A percentile compares a stretch with the other conserved stretches of the same genome.
Evolutionary conservation across 2,797 vertebrate genomes (phyloP).

Genomic region (Apodemus agrarius): DNA sequence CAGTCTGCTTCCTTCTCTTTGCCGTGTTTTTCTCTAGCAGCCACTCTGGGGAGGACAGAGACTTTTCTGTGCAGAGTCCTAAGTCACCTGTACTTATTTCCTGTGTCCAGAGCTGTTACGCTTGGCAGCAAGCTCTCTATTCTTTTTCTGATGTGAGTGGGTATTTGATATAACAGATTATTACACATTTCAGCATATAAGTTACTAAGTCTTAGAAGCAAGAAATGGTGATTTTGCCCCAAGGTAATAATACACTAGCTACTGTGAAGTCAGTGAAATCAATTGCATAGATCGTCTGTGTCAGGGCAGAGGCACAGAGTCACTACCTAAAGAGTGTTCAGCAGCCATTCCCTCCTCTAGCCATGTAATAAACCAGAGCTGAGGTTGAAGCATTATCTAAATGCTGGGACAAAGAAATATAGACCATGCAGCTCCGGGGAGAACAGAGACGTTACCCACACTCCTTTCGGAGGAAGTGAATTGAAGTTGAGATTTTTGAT

Average conservation of each 20-base stretch:
- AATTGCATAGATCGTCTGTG: slow-evolving; percentile 76
- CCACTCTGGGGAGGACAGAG: slow-evolving; percentile 67
- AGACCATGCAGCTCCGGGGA: background rate
- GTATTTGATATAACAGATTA: slow-evolving; percentile 80
- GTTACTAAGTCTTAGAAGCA: slow-evolving; percentile 70
- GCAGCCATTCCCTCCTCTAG: slow-evolving; percentile 33
- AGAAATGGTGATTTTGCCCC: slow-evolving; percentile 72
- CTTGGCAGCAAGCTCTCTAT: slow-evolving; percentile 44
- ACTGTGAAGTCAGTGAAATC: slow-evolving; percentile 56
- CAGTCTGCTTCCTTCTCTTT: slow-evolving; percentile 67
- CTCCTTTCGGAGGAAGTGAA: background rate
- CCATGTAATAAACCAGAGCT: slow-evolving; percentile 40
- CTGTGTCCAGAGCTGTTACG: slow-evolving; percentile 67
- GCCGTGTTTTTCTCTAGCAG: slow-evolving; percentile 71
- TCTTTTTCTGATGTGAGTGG: slow-evolving; percentile 44
- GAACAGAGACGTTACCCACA: background rate
- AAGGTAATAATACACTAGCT: slow-evolving; percentile 65
- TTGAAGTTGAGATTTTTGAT: background rate
- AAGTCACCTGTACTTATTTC: slow-evolving; percentile 80
- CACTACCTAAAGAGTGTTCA: slow-evolving; percentile 45
- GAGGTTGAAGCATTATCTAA: slow-evolving; percentile 38
- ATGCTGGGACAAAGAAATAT: background rate
- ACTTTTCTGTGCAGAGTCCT: slow-evolving; percentile 70
- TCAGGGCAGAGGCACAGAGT: slow-evolving; percentile 22
- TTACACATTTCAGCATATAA: slow-evolving; percentile 70